Base-by-base conservation (phyloP, 1,140 invertebrate species). In the Hypothenemus hampei region DNA sequence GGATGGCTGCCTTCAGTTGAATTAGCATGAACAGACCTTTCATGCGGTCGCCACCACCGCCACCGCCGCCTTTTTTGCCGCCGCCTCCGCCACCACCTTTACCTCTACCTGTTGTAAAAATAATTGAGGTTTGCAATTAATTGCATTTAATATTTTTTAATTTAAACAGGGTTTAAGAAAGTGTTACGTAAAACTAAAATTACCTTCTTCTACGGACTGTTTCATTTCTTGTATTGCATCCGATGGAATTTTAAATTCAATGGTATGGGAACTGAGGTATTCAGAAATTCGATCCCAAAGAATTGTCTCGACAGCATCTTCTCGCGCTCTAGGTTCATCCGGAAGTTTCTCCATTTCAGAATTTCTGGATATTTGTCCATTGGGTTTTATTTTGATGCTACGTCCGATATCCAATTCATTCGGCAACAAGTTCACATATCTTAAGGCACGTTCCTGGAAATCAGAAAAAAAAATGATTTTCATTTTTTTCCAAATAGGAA, bases 1-100 rank as follows among this genome's bases (percentile, higher is more conserved):
- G 76, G 15, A 83, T 81, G 47, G 84, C 84, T 51, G 86, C 84
- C 75, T 91, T 91, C 67, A 89, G 68, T 67, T 88, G 87, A 66
- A 88, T 73, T 35, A 90, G 76, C 50, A 87, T 76, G 22, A 89
- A 73, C 44, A 90, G 75, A 18, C 86, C 84, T 60, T 86, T 65
- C 58, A 89, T 78, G 69, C 85, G 81, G 78, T 87, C 86, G 70
- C 51, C 53, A 46, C 57, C 57, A 22, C 60, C 60, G 15, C 5
- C 45, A 67, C 80, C 75, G 5, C 39, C 44, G 8, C 53, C 50
- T 16, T 53, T 46, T 8, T 50, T 26, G 7, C 54, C 54, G 15
- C 37, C 46, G 16, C 44, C 40, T 33, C 24, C 21, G 8, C 59
- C 59, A 18, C 37, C 46, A 11, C 44, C 40, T 33, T 29, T 24